phyloP scores from a whole-genome alignment of 2,797 vertebrate genomes.

The Gallinago solitaria region DNA sequence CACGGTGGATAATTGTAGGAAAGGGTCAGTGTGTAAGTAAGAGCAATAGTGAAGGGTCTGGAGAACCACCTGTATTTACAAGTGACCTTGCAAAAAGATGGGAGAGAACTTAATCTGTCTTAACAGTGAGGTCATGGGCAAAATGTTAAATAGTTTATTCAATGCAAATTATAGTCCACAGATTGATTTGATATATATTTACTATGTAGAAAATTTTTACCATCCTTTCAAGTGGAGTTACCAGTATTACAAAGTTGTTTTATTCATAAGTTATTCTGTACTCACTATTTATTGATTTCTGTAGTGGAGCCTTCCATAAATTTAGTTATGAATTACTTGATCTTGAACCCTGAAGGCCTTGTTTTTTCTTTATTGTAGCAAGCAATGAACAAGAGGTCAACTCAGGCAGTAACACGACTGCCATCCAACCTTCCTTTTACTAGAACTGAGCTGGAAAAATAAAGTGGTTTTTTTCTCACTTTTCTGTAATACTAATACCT shows the following conservation, averaged over 20 bases:
- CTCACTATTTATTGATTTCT: slow-evolving; percentile 27
- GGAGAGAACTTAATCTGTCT: background rate
- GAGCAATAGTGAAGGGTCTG: background rate
- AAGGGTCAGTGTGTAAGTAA: background rate
- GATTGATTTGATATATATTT: background rate
- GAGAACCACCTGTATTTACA: background rate
- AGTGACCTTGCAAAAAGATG: background rate
- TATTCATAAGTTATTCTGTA: background rate
- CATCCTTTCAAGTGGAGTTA: background rate
- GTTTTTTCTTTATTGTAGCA: background rate
- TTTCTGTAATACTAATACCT: background rate
- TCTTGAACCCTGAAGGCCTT: background rate
- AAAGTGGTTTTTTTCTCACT: background rate
- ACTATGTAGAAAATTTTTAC: background rate
- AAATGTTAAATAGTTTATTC: background rate
- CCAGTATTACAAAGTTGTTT: background rate
- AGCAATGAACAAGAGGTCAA: background rate
- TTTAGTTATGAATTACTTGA: background rate
- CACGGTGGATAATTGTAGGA: background rate
- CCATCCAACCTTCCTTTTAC: background rate
- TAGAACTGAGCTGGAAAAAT: background rate
- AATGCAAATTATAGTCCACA: background rate
- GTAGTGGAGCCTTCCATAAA: background rate
- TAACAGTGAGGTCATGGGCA: background rate
- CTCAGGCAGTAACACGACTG: background rate